Evolutionary conservation across 2,113 vertebrate species (phyloP), one percentile per base, ranked within the genome.

Genomic region (Calypte anna): DNA sequence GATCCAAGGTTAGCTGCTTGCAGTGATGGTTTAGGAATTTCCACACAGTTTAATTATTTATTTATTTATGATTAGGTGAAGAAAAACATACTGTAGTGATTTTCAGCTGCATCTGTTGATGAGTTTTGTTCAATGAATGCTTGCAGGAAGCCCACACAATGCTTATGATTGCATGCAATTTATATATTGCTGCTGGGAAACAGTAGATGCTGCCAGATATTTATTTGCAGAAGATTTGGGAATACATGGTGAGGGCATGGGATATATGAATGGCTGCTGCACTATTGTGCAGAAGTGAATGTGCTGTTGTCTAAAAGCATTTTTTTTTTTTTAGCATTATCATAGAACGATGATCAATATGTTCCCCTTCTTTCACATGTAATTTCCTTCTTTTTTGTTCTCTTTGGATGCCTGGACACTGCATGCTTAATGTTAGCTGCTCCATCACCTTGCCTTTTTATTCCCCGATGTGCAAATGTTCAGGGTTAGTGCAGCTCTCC

Each of bases 71-170:
- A 84, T 88, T 44, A 76, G 51, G 57, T 33, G 70, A 70, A 84
- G 64, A 88, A 80, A 84, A 84, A 59, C 57, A 70, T 70, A 62
- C 68, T 88, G 62, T 44, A 70, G 62, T 59, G 74, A 80, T 75
- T 80, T 94, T 79, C 79, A 94, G 74, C 62, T 91, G 92, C 68
- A 80, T 84, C 80, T 84, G 68, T 59, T 80, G 19, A 43, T 58
- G 68, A 54, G 50, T 64, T 79, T 64, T 91, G 51, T 80, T 88
- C 1, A 1, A 83, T 50, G 62, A 63, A 44, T 77, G 53, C n/a
- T 86, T 46, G 46, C 58, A 50, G 76, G 82, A 90, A 86, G 70
- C 38, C n/a, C 51, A 44, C 51, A 70, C 38, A 80, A 63, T 79
- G 54, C 66, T 59, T 54, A 33, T 83, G 83, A 69, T 75, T 64